Percentiles rank a stretch among this genome's conserved stretches.
Evolutionary conservation across 2,888 invertebrate genomes (phyloP).

Genomic region (Stomorhina lunata): DNA sequence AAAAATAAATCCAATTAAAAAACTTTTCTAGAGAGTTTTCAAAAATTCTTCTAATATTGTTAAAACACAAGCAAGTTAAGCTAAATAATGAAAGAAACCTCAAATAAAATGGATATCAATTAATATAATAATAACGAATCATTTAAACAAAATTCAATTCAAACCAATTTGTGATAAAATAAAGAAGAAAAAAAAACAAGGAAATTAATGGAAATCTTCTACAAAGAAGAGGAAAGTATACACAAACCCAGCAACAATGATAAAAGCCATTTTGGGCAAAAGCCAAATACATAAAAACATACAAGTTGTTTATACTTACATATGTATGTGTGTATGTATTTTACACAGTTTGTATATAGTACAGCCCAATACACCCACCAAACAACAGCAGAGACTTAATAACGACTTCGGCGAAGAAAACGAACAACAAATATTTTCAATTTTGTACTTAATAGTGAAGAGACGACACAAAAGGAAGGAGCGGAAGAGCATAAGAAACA

Average conservation of each 20-base stretch:
- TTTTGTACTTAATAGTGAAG: background rate
- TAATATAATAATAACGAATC: constrained; percentile 58
- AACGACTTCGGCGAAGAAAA: too few species aligned
- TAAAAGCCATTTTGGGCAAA: constrained; percentile 34
- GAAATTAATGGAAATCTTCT: constrained; percentile 52
- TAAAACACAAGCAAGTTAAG: background rate
- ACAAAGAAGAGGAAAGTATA: constrained; percentile 17
- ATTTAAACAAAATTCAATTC: constrained; percentile 66
- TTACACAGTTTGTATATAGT: background rate
- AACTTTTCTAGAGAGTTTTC: background rate
- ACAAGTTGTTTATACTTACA: background rate
- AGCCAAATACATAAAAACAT: constrained; percentile 49
- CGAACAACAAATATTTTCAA: background rate
- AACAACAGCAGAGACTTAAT: too few species aligned
- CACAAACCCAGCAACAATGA: background rate
- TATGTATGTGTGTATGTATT: background rate
- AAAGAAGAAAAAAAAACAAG: constrained; percentile 12
- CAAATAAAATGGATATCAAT: constrained; percentile 48
- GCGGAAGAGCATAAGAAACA: background rate
- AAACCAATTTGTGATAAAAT: constrained; percentile 63
- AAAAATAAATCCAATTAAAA: too few species aligned
- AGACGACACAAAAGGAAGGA: background rate
- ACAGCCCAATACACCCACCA: constrained; percentile 40
- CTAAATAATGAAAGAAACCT: background rate
- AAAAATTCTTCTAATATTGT: background rate